phyloP scores from a whole-genome alignment of 2,797 vertebrate genomes.

The Pseudotriccus pelzelni region DNA sequence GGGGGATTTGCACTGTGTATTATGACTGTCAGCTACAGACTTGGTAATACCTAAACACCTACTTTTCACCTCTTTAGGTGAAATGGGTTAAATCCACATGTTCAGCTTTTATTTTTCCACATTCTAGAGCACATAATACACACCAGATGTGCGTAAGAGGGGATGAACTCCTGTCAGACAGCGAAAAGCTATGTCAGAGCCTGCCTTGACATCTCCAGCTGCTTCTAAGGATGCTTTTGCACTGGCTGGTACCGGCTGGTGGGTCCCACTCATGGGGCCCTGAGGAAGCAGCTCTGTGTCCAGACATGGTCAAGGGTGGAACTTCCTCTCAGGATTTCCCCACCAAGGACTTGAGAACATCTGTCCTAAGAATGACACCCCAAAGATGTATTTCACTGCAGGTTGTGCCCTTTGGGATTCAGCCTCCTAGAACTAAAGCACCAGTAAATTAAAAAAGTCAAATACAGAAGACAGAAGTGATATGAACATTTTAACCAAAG shows the following conservation, averaged over 20 bases:
- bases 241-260: rapidly evolving
- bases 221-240: not conserved
- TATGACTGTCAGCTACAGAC: slow-evolving; percentile 2
- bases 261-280: not conserved
- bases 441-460: not conserved
- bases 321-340: not conserved
- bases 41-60: slow-evolving; percentile 32
- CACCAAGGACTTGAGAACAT: not conserved
- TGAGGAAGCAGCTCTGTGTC: not conserved
- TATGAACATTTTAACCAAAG: not conserved
- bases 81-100: not conserved
- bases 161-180: not conserved
- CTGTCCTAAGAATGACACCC: not conserved
- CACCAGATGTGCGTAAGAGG: not conserved
- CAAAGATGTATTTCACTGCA: not conserved
- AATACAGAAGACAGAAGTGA: not conserved
- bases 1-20: not conserved
- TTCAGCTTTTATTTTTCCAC: slow-evolving; percentile 4
- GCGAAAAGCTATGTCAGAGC: not conserved
- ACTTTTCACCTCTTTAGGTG: slow-evolving; percentile 59
- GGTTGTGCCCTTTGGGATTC: not conserved
- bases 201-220: not conserved
- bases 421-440: not conserved
- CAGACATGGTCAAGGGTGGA: rapidly evolving
- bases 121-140: not conserved